These are phyloP conservation scores for Idaea aversata DNA, from an alignment of 2,888 invertebrate species.

Conservation along the genomic window DNA sequence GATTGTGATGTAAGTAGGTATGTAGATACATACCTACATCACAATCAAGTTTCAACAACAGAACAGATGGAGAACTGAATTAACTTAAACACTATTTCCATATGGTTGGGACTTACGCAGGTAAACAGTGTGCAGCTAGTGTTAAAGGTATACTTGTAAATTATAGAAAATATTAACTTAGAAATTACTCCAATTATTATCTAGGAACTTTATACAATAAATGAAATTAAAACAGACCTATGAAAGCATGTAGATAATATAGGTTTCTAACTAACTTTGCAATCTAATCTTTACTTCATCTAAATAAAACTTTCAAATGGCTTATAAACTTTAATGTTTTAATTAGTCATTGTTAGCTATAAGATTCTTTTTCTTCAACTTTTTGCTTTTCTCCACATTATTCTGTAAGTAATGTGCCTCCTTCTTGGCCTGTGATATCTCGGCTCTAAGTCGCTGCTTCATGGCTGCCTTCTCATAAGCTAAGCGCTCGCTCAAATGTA, in stretches of 20 bases:
- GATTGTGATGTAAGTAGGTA: no score
- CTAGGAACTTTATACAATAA: no score
- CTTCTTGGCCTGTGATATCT: constrained; percentile 94
- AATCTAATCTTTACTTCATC: not conserved
- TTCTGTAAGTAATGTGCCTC: constrained; percentile 93
- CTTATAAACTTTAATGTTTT: not conserved
- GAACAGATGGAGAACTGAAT: no score
- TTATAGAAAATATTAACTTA: no score
- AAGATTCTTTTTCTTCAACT: constrained; percentile 75
- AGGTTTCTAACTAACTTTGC: not conserved
- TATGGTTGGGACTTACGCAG: no score
- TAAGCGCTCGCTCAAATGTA: constrained; percentile 94
- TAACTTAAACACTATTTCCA: no score
- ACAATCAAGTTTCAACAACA: no score
- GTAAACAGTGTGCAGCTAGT: no score
- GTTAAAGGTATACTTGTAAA: no score
- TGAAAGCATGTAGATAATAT: not conserved
- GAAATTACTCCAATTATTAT: no score
- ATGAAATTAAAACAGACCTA: no score
- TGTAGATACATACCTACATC: no score
- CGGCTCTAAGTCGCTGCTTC: constrained; percentile 90
- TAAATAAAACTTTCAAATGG: constrained; percentile 8
- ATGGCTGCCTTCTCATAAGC: constrained; percentile 95
- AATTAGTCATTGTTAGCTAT: constrained; percentile 27
- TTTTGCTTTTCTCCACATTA: constrained; percentile 90